phyloP scores from a whole-genome alignment of 2,113 vertebrate species.

The Semnopithecus entellus region DNA sequence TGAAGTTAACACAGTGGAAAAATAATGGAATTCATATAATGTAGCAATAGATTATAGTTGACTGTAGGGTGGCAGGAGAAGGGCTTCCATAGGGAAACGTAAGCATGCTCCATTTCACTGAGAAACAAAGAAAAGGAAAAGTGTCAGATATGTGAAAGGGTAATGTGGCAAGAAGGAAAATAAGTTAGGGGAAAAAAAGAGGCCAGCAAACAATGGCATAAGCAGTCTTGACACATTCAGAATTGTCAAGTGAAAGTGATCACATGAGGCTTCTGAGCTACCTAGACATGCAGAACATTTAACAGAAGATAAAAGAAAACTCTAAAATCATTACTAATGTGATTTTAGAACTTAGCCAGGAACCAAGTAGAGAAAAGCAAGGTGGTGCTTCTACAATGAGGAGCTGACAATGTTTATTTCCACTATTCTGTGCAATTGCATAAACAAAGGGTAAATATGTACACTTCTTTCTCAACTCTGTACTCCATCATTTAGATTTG shows the following conservation, averaged over 20 bases:
- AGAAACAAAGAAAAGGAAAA: constrained; percentile 15
- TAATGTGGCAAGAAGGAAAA: neutral
- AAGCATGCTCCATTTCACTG: constrained; percentile 51
- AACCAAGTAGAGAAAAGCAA: neutral
- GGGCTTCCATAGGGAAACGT: neutral
- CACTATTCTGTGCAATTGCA: neutral
- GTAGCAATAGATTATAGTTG: constrained; percentile 63
- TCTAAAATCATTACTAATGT: neutral
- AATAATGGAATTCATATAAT: constrained; percentile 74
- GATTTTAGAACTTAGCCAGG: neutral
- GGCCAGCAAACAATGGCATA: neutral
- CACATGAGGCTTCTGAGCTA: neutral
- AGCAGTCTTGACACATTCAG: neutral
- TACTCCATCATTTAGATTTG: neutral
- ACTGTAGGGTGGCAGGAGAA: neutral
- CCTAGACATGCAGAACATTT: neutral
- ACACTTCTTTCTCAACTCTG: neutral
- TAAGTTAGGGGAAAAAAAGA: neutral
- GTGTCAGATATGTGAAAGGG: neutral
- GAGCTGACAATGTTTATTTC: neutral
- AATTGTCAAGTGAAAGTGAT: neutral
- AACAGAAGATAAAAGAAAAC: neutral
- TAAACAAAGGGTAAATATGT: neutral
- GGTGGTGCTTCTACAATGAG: neutral
- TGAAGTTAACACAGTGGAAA: constrained; percentile 70